Percentiles rank a stretch among this genome's conserved stretches.
These are phyloP conservation scores for Escarpia spicata DNA, from an alignment of 2,888 invertebrate genomes.

Conservation along the genomic window DNA sequence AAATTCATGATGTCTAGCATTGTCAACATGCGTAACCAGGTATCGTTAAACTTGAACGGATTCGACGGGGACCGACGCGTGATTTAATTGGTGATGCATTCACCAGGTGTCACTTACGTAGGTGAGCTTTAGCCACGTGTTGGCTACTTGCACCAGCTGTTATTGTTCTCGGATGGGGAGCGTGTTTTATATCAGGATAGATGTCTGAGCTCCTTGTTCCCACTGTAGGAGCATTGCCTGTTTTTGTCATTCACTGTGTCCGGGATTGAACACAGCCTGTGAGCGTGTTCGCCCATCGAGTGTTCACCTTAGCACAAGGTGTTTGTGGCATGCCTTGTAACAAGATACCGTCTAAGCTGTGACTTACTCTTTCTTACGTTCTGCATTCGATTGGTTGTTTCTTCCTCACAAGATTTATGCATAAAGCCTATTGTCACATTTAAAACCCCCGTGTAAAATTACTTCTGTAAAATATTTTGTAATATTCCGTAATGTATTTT, in stretches of 20 bases:
- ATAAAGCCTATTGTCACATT: too few species aligned
- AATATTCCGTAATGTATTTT: background rate
- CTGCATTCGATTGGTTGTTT: too few species aligned
- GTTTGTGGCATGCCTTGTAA: background rate
- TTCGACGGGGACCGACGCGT: background rate
- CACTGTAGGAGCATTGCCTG: background rate
- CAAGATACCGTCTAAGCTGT: background rate
- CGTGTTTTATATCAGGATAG: background rate
- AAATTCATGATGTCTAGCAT: too few species aligned
- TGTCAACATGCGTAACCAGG: background rate
- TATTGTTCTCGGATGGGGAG: background rate
- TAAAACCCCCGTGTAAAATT: background rate
- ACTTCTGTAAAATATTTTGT: background rate
- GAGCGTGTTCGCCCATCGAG: background rate
- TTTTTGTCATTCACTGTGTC: background rate
- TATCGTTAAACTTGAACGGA: background rate
- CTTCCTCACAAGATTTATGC: too few species aligned
- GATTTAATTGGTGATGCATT: background rate
- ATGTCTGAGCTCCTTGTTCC: background rate
- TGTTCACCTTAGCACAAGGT: background rate
- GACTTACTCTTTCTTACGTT: too few species aligned
- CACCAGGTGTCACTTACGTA: background rate
- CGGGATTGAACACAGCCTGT: background rate
- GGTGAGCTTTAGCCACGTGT: background rate
- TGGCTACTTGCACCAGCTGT: background rate